phyloP scores from a whole-genome alignment of 2,113 vertebrate species.

The Pipa parva region DNA sequence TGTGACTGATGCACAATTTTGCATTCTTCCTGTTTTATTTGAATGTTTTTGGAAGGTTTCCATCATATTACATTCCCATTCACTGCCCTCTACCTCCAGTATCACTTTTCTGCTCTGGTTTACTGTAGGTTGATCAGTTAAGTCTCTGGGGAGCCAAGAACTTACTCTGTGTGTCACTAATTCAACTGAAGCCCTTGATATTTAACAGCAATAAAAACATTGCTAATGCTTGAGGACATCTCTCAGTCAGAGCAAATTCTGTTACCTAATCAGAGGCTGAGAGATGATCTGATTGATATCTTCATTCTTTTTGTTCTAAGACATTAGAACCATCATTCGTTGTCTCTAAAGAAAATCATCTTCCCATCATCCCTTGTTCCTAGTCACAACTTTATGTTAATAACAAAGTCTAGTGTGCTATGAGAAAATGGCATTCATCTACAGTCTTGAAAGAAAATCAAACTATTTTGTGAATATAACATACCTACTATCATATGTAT shows the following conservation, averaged over 20 bases:
- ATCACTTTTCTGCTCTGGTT: conserved; percentile 28
- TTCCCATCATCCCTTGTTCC: not conserved
- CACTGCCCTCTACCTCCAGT: conserved; percentile 1
- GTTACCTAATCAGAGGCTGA: conserved; percentile 34
- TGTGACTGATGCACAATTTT: not conserved
- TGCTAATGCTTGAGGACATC: conserved; percentile 34
- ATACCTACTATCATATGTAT: no score
- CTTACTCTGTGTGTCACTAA: conserved; percentile 38
- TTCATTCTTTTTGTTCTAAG: conserved; percentile 20
- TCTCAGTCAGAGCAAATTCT: conserved; percentile 26
- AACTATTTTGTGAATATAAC: no score
- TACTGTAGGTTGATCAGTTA: conserved; percentile 39
- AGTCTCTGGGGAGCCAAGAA: conserved; percentile 35
- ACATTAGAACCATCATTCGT: conserved; percentile 25
- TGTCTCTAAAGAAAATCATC: conserved; percentile 4
- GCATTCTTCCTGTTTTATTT: not conserved
- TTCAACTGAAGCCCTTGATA: conserved; percentile 37
- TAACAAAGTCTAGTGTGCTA: no score
- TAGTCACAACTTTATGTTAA: no score
- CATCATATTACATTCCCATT: not conserved
- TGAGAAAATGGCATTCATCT: no score
- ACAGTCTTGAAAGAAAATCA: no score
- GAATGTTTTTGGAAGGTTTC: not conserved
- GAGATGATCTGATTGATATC: conserved; percentile 41
- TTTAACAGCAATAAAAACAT: conserved; percentile 38